Evolutionary conservation across 2,797 vertebrate genomes (phyloP).

Genomic region (Anas flavirostris): DNA sequence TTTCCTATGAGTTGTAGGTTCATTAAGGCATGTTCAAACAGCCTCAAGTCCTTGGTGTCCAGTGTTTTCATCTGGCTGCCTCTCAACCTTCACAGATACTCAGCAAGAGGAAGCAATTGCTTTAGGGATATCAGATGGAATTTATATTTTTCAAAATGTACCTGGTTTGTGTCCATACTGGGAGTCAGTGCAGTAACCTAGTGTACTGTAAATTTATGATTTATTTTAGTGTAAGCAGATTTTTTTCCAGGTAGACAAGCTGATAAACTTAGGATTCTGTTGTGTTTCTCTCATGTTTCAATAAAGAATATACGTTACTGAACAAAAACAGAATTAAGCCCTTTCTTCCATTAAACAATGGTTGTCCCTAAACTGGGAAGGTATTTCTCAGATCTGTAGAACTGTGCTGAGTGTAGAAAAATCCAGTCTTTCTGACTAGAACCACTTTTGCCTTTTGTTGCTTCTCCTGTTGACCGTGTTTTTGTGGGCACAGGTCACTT

Average conservation of each 20-base stretch:
- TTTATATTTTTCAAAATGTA: not conserved
- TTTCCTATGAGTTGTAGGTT: not conserved
- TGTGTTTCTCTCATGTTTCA: not conserved
- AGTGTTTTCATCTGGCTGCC: not conserved
- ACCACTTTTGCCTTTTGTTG: not conserved
- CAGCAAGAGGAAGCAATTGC: not conserved
- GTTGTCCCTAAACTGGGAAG: not conserved
- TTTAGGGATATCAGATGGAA: not conserved
- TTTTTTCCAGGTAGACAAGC: not conserved
- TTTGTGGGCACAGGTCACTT: not conserved
- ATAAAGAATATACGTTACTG: not conserved
- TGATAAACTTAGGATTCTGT: not conserved
- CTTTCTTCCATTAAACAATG: not conserved
- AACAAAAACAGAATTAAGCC: not conserved
- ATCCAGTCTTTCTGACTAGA: not conserved
- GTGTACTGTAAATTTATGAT: slow-evolving; percentile 8
- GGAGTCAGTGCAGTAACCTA: not conserved
- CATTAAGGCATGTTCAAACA: not conserved
- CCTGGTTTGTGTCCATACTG: not conserved
- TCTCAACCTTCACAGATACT: not conserved
- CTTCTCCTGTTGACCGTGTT: not conserved
- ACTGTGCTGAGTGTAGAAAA: not conserved
- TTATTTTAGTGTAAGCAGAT: not conserved
- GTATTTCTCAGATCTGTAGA: not conserved
- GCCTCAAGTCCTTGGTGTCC: not conserved